Conservation (phyloP, 2,888 invertebrate species). For the Notodonta dromedarius region DNA sequence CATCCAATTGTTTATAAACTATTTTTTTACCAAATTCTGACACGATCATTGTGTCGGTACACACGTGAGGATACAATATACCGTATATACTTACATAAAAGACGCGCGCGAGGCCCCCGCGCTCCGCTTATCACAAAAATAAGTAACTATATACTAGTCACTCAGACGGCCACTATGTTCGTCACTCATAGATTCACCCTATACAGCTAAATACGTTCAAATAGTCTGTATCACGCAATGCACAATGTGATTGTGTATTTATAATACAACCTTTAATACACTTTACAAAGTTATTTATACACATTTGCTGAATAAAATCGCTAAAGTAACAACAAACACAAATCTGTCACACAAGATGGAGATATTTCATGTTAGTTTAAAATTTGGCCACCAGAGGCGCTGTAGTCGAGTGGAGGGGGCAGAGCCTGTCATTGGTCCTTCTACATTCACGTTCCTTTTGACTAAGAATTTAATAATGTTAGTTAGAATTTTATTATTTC, state of each 20-base stretch:
- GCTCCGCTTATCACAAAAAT: conserved; percentile 84
- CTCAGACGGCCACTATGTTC: conserved; percentile 72
- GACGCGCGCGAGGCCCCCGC: conserved; percentile 77
- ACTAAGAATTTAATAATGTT: conserved; percentile 12
- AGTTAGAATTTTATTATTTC: neutral
- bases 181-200: conserved; percentile 73
- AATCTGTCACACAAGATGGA: conserved; percentile 87
- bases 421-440: conserved; percentile 58
- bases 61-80: conserved; percentile 56
- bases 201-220: conserved; percentile 48
- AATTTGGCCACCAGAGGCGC: conserved; percentile 78
- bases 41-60: conserved; percentile 55
- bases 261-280: conserved; percentile 51
- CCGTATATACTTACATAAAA: conserved; percentile 77
- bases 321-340: conserved; percentile 84
- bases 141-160: conserved; percentile 84
- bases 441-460: conserved; percentile 58
- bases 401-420: conserved; percentile 61
- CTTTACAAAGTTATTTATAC: conserved; percentile 61
- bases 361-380: conserved; percentile 84
- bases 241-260: conserved; percentile 38
- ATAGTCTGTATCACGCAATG: conserved; percentile 46
- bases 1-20: conserved; percentile 64
- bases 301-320: conserved; percentile 69
- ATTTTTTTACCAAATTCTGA: conserved; percentile 74